phyloP scores from a whole-genome alignment of 2,797 vertebrate genomes.

The Epinephelus awoara region DNA sequence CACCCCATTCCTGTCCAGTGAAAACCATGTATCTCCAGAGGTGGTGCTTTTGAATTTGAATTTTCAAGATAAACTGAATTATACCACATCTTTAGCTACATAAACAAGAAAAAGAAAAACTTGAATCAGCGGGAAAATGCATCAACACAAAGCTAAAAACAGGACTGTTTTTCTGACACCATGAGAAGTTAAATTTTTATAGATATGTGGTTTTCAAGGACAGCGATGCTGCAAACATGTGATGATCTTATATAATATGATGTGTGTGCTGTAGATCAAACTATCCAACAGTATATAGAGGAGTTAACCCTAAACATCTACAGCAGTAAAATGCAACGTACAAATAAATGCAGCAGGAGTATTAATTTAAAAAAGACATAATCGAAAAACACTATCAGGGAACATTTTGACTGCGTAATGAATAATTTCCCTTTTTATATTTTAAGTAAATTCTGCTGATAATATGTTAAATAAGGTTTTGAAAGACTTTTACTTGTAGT shows the following conservation, averaged over 20 bases:
- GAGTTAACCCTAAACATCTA: neutral
- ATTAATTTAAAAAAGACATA: neutral
- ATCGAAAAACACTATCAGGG: too few species aligned
- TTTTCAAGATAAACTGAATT: neutral
- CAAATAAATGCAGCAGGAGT: neutral
- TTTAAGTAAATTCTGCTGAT: neutral
- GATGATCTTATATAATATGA: neutral
- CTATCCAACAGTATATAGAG: neutral
- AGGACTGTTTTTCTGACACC: neutral
- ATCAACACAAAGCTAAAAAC: neutral
- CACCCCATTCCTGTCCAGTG: too few species aligned
- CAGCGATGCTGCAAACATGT: neutral
- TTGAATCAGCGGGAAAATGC: neutral
- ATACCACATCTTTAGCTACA: neutral
- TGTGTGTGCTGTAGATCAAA: neutral
- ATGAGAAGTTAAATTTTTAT: neutral
- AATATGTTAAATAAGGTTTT: neutral
- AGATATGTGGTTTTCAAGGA: too few species aligned
- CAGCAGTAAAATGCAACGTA: conserved; percentile 1
- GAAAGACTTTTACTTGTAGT: neutral
- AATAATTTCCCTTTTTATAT: neutral
- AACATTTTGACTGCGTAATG: neutral
- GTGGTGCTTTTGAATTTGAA: too few species aligned
- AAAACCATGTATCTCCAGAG: too few species aligned
- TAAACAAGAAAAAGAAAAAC: neutral